Percentiles rank a stretch among this genome's conserved stretches.
phyloP scores from a whole-genome alignment of 1,140 invertebrate species.

The Lamellibrachia luymesi region DNA sequence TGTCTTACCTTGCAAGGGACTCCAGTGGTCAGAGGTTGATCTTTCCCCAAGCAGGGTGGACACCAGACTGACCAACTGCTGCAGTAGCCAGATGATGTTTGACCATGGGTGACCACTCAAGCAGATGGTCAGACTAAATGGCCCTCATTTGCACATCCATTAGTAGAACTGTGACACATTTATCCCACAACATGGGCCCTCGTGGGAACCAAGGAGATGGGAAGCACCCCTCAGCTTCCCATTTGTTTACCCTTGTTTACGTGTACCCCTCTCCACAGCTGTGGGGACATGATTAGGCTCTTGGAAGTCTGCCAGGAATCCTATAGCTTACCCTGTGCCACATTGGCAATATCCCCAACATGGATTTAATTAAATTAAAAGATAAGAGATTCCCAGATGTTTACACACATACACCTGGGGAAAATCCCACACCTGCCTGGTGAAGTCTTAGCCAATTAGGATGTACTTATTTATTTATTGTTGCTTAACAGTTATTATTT shows the following conservation, averaged over 20 bases:
- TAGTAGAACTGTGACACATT: not conserved
- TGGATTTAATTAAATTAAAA: not conserved
- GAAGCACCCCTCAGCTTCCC: not conserved
- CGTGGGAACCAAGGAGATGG: not conserved
- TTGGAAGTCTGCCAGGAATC: not conserved
- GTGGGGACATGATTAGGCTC: not conserved
- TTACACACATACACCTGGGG: not conserved
- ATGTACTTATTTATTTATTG: not conserved
- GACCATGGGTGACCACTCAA: not conserved
- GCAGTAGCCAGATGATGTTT: not conserved
- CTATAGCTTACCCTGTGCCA: not conserved
- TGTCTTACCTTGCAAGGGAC: not conserved
- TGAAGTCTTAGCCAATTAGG: not conserved
- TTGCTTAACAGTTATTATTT: not conserved
- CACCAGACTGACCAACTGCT: not conserved
- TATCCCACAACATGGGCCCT: not conserved
- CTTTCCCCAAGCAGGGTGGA: not conserved
- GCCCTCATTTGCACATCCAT: not conserved
- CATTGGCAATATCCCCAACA: not conserved
- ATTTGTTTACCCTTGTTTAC: not conserved
- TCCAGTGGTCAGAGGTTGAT: not conserved
- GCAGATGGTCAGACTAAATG: not conserved
- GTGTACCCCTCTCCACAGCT: not conserved
- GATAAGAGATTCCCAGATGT: not conserved
- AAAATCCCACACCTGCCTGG: not conserved